Base-by-base conservation (phyloP, 2,113 vertebrate species). In the Triplophysa dalaica region DNA sequence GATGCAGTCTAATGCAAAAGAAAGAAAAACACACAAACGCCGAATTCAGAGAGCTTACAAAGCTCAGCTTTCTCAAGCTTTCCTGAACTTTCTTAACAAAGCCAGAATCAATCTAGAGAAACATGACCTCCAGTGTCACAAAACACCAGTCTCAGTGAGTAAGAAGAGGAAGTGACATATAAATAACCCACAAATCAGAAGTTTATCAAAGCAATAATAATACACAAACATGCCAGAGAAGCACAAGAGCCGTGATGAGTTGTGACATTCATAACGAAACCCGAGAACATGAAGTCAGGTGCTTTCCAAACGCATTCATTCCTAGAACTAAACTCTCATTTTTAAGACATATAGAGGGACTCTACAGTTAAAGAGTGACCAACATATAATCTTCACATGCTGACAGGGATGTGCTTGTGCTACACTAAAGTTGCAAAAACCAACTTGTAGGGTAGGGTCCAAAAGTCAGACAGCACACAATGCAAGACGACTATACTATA, bases 41-140 rank as follows among this genome's bases (percentile, higher is more conserved):
- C 21, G n/a, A 73, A 73, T 60, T 60, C 24, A 54, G 50, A 17
- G 24, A 21, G 17, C 24, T 56, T 38, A 54, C 10, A 77, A 80
- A 74, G 78, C 83, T 81, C 70, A 82, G 82, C 78, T 69, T 26
- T 48, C 81, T 77, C 78, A 21, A 50, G 82, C 79, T 86, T 86
- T 87, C 87, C 87, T 90, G 86, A 87, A 88, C 87, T 87, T 87
- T 89, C 87, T 84, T 74, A 79, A 72, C 67, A 87, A 73, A 86
- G 83, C 80, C 85, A 85, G 58, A 77, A 81, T 67, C 69, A 61
- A 41, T 58, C 64, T n/a, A 67, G 65, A 67, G 75, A 81, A 65
- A 84, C 12, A 38, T 21, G 38, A 56, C 19, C 26, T 22, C 54
- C 29, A 52, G 21, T 29, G 67, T 70, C 67, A 24, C 14, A 68